phyloP scores from a whole-genome alignment of 2,888 invertebrate species.

The Seira ritae region DNA sequence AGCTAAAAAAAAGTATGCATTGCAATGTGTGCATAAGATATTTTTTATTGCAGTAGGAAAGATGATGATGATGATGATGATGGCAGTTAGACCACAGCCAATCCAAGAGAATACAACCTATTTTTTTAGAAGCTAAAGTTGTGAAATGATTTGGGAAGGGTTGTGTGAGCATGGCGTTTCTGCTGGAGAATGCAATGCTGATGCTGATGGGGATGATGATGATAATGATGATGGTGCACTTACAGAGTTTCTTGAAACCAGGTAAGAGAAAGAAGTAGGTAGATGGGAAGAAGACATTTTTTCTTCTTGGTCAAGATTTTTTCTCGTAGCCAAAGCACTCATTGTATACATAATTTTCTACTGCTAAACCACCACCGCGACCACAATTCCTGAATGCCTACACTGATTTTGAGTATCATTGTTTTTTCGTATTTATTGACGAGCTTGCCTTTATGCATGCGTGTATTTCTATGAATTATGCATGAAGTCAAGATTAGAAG shows the following conservation, averaged over 20 bases:
- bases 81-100: constrained; percentile 54
- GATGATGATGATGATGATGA: constrained; percentile 18
- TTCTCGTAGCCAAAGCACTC: constrained; percentile 26
- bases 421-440: not conserved
- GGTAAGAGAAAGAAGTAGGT: not conserved
- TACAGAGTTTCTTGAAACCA: no score
- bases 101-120: constrained; percentile 57
- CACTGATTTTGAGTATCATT: not conserved
- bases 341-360: not conserved
- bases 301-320: constrained; percentile 60
- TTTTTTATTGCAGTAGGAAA: not conserved
- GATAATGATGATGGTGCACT: no score
- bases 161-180: not conserved
- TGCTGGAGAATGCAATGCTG: not conserved
- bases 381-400: not conserved
- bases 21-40: constrained; percentile 20
- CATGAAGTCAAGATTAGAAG: not conserved
- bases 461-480: not conserved
- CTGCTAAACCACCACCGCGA: not conserved
- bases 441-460: constrained; percentile 13
- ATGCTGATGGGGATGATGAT: not conserved
- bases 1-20: constrained; percentile 13
- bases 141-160: not conserved
- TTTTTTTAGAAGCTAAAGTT: constrained; percentile 35
- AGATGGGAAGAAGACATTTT: not conserved